Evolutionary conservation across 2,888 invertebrate genomes (phyloP).

Genomic region (Stenurella melanura): DNA sequence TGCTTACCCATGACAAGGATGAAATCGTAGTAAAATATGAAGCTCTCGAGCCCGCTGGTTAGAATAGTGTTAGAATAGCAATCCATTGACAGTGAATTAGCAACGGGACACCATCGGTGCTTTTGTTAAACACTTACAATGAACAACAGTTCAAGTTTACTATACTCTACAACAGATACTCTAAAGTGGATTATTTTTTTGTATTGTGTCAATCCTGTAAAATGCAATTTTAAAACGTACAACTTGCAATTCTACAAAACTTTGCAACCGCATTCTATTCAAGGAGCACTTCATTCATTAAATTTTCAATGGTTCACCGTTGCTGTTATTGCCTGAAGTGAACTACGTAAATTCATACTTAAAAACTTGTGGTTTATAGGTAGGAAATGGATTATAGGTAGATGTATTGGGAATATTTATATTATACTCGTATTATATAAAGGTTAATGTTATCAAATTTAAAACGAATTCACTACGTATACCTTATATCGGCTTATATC

Average conservation of each 20-base stretch:
- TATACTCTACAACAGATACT: slow-evolving; percentile 37
- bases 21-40: slow-evolving; percentile 55
- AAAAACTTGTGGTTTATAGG: neutral
- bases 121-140: slow-evolving; percentile 38
- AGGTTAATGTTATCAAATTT: too few relatives aligned
- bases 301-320: slow-evolving; percentile 10
- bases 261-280: slow-evolving; percentile 25
- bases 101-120: slow-evolving; percentile 40
- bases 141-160: slow-evolving; percentile 40
- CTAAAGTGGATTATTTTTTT: slow-evolving; percentile 39
- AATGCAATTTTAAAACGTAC: slow-evolving; percentile 15
- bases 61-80: slow-evolving; percentile 25
- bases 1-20: slow-evolving; percentile 49
- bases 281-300: slow-evolving; percentile 28
- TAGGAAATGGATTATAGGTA: neutral
- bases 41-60: slow-evolving; percentile 42
- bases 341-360: neutral
- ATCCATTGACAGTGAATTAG: slow-evolving; percentile 46
- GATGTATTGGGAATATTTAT: too few relatives aligned
- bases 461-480: too few relatives aligned
- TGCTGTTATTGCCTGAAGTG: slow-evolving; percentile 7
- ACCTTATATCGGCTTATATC: too few relatives aligned
- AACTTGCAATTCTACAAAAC: slow-evolving; percentile 11
- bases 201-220: slow-evolving; percentile 17
- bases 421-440: too few relatives aligned